Evolutionary conservation across 2,888 invertebrate species (phyloP).

Genomic region (Aromia moschata): DNA sequence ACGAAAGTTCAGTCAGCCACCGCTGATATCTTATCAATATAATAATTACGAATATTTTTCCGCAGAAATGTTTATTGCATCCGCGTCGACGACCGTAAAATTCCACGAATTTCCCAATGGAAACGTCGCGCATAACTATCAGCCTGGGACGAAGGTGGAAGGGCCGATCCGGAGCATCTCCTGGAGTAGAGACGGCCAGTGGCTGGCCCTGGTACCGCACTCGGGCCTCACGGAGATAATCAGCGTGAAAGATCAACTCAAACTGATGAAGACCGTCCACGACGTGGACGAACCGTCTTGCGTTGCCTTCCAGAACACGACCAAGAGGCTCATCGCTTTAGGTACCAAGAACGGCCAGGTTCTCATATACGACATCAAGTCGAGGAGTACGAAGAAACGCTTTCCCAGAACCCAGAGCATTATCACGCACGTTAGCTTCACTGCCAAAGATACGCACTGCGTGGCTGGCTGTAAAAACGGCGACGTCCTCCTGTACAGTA

Average conservation of each 20-base stretch:
- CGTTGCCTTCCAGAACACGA: constrained; percentile 57
- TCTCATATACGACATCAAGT: constrained; percentile 59
- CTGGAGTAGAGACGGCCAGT: constrained; percentile 60
- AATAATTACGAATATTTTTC: too few relatives aligned
- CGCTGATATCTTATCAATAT: too few relatives aligned
- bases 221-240: constrained; percentile 58
- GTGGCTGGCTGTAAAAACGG: constrained; percentile 57
- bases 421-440: constrained; percentile 55
- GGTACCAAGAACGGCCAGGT: constrained; percentile 57
- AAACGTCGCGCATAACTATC: constrained; percentile 66
- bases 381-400: constrained; percentile 51
- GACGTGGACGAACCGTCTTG: constrained; percentile 57
- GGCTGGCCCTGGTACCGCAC: constrained; percentile 58
- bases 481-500: constrained; percentile 55
- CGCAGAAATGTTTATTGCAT: constrained; percentile 66
- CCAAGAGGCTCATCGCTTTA: constrained; percentile 55
- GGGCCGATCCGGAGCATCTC: constrained; percentile 57
- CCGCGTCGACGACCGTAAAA: constrained; percentile 67
- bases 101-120: constrained; percentile 67
- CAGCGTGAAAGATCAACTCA: constrained; percentile 54
- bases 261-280: constrained; percentile 54
- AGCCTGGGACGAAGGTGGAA: constrained; percentile 46
- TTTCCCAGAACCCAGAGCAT: constrained; percentile 50
- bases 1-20: too few relatives aligned
- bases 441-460: constrained; percentile 57